A percentile compares a stretch with the other conserved stretches of the same genome.
Evolutionary conservation across 92 coral and sea anemone genomes (phyloP).

Genomic region (Ricordea florida): DNA sequence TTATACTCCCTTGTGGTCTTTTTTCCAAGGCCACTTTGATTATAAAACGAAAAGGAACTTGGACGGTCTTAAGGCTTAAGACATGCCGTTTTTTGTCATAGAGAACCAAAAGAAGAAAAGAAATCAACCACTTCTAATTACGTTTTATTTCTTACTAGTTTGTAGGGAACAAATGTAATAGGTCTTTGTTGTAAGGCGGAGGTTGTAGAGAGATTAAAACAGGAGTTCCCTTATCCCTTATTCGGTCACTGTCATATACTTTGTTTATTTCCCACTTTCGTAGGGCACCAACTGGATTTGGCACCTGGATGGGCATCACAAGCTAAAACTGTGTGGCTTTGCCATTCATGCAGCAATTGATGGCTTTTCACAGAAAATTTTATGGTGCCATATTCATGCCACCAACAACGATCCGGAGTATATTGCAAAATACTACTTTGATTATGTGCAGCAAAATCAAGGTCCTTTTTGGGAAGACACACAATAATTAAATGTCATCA

Average conservation of each 20-base stretch:
- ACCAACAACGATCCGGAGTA: slow-evolving; percentile 43
- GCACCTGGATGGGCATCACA: slow-evolving; percentile 60
- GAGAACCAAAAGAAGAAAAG: too few species aligned
- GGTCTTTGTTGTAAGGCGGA: neutral
- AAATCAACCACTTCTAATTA: too few species aligned
- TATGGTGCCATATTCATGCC: slow-evolving; percentile 50
- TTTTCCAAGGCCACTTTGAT: too few species aligned
- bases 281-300: slow-evolving; percentile 55
- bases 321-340: slow-evolving; percentile 57
- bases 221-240: neutral
- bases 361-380: slow-evolving; percentile 44
- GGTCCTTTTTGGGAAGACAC: neutral
- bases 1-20: neutral
- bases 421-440: slow-evolving; percentile 53
- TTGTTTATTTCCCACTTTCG: too few species aligned
- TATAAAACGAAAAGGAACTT: too few species aligned
- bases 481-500: neutral
- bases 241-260: neutral
- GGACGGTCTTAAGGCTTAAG: too few species aligned
- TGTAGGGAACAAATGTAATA: too few species aligned
- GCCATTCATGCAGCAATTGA: slow-evolving; percentile 58
- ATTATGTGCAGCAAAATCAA: slow-evolving; percentile 25
- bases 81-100: too few species aligned
- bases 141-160: too few species aligned
- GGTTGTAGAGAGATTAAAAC: neutral